These are phyloP conservation scores for Mechanitis messenoides DNA, from an alignment of 2,888 invertebrate species.

Conservation along the genomic window DNA sequence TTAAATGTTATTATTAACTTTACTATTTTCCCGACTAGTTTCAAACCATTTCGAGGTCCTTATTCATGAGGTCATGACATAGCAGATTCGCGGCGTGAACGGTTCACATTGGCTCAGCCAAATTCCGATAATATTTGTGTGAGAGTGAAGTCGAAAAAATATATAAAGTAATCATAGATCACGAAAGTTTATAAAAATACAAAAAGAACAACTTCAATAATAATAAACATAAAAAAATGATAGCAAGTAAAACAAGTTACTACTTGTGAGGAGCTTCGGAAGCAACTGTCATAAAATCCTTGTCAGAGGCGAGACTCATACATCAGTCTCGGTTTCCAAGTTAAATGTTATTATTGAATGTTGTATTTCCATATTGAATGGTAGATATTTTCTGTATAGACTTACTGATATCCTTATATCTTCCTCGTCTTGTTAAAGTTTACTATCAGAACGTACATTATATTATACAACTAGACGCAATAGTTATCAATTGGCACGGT, in stretches of 20 bases:
- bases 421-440: neutral
- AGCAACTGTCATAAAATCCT: slow-evolving; percentile 11
- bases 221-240: no score
- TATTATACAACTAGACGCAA: neutral
- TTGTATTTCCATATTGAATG: neutral
- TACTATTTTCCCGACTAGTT: no score
- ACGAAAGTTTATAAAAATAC: no score
- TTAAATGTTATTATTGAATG: neutral
- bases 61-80: no score
- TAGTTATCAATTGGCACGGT: slow-evolving; percentile 3
- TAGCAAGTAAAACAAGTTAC: neutral
- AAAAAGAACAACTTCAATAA: no score
- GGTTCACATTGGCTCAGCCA: no score
- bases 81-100: no score
- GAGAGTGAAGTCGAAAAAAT: no score
- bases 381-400: neutral
- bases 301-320: slow-evolving; percentile 21
- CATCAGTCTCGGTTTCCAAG: slow-evolving; percentile 18
- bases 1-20: no score
- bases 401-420: neutral
- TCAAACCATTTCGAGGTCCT: no score
- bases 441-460: neutral
- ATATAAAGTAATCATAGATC: no score
- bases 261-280: neutral
- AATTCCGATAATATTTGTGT: no score